Evolutionary conservation across 2,888 invertebrate genomes (phyloP).

Genomic region (Heliconius sara): DNA sequence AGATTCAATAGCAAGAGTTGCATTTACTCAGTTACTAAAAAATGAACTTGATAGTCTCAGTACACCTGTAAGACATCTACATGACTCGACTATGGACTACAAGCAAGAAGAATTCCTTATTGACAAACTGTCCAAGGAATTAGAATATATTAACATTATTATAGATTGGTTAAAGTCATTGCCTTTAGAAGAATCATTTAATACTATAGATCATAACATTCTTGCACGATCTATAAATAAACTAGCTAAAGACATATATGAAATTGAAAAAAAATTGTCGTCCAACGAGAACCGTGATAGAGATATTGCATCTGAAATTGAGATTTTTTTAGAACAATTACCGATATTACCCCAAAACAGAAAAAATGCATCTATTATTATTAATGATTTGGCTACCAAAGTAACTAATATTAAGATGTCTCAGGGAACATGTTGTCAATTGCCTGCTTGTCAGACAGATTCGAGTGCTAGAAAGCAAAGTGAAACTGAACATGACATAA

Average conservation of each 20-base stretch:
- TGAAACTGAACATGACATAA: conserved; percentile 53
- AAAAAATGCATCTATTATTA: conserved; percentile 17
- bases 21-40: conserved; percentile 59
- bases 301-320: conserved; percentile 29
- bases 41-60: conserved; percentile 58
- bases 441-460: conserved; percentile 4
- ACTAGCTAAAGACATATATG: conserved; percentile 60
- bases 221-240: conserved; percentile 60
- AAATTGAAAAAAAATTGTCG: conserved; percentile 53
- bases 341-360: conserved; percentile 31
- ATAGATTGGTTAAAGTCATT: conserved; percentile 68
- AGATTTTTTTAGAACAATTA: conserved; percentile 34
- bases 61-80: conserved; percentile 38
- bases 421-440: conserved; percentile 13
- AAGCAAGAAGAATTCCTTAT: conserved; percentile 45
- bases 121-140: conserved; percentile 56
- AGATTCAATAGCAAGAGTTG: conserved; percentile 58
- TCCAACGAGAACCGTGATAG: background rate
- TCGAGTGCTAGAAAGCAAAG: conserved; percentile 23
- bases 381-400: conserved; percentile 31
- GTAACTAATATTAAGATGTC: conserved; percentile 4
- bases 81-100: conserved; percentile 44
- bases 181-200: conserved; percentile 57
- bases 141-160: conserved; percentile 63
- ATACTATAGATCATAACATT: conserved; percentile 52